Conservation (phyloP, 1,140 invertebrate genomes). For the Caerostris extrusa region DNA sequence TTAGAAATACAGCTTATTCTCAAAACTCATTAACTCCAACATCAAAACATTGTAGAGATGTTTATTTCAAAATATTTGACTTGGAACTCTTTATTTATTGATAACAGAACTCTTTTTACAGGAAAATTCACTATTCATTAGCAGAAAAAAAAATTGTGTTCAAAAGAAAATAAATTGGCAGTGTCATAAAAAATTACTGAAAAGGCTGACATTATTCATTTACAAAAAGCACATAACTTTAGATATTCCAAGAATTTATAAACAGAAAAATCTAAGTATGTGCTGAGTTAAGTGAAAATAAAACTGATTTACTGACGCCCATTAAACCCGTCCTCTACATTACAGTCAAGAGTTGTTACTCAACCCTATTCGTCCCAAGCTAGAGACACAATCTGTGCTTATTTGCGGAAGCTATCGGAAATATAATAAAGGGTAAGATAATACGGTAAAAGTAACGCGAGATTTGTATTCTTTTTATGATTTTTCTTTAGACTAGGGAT, state of each 20-base stretch:
- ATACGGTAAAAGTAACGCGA: slow-evolving; percentile 71
- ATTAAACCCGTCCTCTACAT: slow-evolving; percentile 15
- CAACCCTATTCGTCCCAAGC: slow-evolving; percentile 38
- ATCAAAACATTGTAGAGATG: too few relatives aligned
- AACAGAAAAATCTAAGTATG: not conserved
- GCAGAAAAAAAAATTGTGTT: too few relatives aligned
- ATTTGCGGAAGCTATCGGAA: slow-evolving; percentile 76
- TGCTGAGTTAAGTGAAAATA: not conserved
- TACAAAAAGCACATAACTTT: not conserved
- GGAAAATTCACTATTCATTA: too few relatives aligned
- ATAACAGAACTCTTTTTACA: too few relatives aligned
- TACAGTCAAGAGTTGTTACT: slow-evolving; percentile 40
- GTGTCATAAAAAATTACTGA: not conserved
- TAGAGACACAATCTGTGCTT: slow-evolving; percentile 74
- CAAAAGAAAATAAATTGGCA: too few relatives aligned
- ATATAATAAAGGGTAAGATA: slow-evolving; percentile 73
- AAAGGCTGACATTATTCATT: not conserved
- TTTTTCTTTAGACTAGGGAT: slow-evolving; percentile 55
- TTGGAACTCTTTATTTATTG: too few relatives aligned
- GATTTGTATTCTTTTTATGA: slow-evolving; percentile 21
- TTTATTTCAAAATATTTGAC: too few relatives aligned
- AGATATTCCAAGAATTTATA: not conserved
- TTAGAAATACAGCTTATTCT: too few relatives aligned
- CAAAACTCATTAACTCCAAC: too few relatives aligned
- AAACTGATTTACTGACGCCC: not conserved